A percentile compares a stretch with the other conserved stretches of the same genome.
phyloP scores from a whole-genome alignment of 2,113 vertebrate species.

The Choloepus hoffmanni region DNA sequence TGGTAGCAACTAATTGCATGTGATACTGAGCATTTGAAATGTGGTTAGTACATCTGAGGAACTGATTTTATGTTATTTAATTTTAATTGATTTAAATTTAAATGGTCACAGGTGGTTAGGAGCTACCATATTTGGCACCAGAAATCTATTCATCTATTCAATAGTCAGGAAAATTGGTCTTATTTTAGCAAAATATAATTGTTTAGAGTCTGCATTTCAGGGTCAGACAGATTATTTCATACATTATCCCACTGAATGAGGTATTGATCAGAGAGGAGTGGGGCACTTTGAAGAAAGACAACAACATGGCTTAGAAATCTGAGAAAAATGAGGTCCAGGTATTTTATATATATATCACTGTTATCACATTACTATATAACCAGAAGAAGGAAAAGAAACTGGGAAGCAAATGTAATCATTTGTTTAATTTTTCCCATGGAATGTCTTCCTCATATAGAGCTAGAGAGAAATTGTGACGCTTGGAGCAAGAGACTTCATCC shows the following conservation, averaged over 20 bases:
- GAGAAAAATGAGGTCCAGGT: conserved; percentile 8
- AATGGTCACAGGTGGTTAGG: neutral
- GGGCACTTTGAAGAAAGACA: neutral
- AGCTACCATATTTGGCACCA: neutral
- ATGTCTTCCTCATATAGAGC: neutral
- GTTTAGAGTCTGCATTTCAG: neutral
- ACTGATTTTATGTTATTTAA: neutral
- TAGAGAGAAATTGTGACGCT: neutral
- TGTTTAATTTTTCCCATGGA: neutral
- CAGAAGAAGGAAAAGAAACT: neutral
- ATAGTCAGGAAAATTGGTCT: neutral
- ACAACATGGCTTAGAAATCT: conserved; percentile 19
- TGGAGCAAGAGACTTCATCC: neutral
- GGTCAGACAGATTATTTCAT: neutral
- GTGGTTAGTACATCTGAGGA: neutral
- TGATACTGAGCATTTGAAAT: neutral
- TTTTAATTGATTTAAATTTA: conserved; percentile 8
- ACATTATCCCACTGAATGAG: neutral
- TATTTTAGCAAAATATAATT: neutral
- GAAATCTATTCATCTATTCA: neutral
- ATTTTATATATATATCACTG: neutral
- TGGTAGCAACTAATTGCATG: neutral
- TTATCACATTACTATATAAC: neutral
- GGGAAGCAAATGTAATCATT: neutral
- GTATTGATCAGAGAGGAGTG: neutral